Conservation (phyloP, 2,888 invertebrate species). For the Endotricha flammealis region DNA sequence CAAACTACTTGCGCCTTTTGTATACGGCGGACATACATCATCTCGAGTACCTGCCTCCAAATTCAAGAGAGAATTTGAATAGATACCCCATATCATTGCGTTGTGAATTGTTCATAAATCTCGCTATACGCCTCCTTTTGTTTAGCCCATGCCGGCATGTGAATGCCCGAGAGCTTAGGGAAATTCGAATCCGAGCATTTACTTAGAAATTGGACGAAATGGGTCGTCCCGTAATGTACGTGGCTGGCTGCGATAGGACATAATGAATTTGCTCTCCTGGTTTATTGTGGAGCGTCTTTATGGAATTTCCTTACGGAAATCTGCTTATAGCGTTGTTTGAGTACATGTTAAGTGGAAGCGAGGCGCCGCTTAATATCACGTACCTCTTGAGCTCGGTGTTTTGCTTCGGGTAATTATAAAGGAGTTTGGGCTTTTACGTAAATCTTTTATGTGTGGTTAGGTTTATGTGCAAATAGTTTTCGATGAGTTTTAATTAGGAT, state of each 20-base stretch:
- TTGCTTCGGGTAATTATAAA: not conserved
- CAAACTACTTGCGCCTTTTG: constrained; percentile 42
- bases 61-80: constrained; percentile 61
- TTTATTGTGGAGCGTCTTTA: constrained; percentile 29
- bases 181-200: constrained; percentile 45
- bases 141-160: constrained; percentile 48
- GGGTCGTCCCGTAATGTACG: constrained; percentile 23
- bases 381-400: not conserved
- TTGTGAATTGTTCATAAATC: constrained; percentile 72
- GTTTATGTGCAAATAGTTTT: no score
- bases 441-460: no score
- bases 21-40: constrained; percentile 52
- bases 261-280: constrained; percentile 33
- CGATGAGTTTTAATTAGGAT: no score
- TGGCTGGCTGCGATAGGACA: constrained; percentile 15
- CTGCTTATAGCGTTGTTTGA: constrained; percentile 10
- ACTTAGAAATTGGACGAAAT: constrained; percentile 35
- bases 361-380: not conserved
- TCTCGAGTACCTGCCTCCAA: constrained; percentile 51
- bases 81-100: constrained; percentile 69
- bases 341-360: not conserved
- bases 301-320: constrained; percentile 24
- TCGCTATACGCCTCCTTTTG: constrained; percentile 65
- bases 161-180: constrained; percentile 48
- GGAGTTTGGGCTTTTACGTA: no score